Evolutionary conservation across 2,113 vertebrate genomes (phyloP).

Genomic region (Chunga burmeisteri): DNA sequence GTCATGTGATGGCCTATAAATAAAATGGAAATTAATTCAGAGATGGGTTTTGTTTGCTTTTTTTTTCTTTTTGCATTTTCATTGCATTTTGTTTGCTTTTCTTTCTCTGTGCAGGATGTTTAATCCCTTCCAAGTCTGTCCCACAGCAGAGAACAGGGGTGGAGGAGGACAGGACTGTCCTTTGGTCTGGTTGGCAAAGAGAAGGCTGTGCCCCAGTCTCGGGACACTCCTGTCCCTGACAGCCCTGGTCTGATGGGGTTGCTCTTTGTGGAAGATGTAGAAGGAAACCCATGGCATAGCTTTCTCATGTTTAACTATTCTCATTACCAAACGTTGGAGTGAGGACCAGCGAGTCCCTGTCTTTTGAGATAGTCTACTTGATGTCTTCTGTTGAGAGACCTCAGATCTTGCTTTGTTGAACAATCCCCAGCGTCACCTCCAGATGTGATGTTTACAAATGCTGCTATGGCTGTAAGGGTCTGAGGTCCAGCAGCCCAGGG

Average conservation of each 20-base stretch:
- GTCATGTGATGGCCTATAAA: not conserved
- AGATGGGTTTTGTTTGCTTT: not conserved
- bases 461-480: rapidly evolving
- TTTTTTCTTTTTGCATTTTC: not conserved
- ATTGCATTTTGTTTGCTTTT: constrained; percentile 25
- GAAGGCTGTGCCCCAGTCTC: not conserved
- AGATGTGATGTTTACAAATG: not conserved
- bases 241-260: not conserved
- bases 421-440: not conserved
- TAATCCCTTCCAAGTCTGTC: not conserved
- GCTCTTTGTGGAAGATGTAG: not conserved
- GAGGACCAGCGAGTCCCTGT: not conserved
- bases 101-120: not conserved
- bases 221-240: not conserved
- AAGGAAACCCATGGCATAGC: rapidly evolving
- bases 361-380: not conserved
- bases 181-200: not conserved
- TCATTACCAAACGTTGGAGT: not conserved
- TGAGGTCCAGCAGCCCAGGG: not conserved
- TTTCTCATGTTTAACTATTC: not conserved
- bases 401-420: not conserved
- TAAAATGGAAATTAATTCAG: constrained; percentile 4
- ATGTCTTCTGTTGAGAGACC: not conserved
- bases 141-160: not conserved
- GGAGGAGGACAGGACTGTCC: not conserved